Base-by-base conservation (phyloP, 2,797 vertebrate genomes). In the Pseudomugil gertrudae region DNA sequence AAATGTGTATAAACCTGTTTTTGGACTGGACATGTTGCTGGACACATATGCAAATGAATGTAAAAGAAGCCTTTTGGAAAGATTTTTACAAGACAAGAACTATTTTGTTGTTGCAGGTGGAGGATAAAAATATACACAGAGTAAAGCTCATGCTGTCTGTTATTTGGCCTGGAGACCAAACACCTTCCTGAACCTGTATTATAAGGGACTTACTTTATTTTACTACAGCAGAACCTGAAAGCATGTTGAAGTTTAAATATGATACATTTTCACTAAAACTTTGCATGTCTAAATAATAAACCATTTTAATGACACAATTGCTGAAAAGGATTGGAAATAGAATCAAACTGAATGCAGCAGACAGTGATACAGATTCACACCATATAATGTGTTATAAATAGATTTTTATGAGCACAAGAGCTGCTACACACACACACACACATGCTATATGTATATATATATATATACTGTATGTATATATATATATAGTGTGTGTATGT, bases 11-110 rank as follows among this genome's bases (percentile, higher is more conserved):
- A 58, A n/a, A 57, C 13, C 63, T 63, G 69, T 70, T 81, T 82
- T 73, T 59, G 67, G 56, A 15, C 21, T 64, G 38, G 36, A 15
- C 23, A 54, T 23, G 35, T 45, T 63, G 27, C 38, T 53, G 50
- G 59, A 63, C 66, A 57, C 36, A 40, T 61, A 83, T 88, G 76
- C 64, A 79, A 80, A 82, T 83, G 23, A 69, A 74, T 79, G 74
- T 40, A 66, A 80, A 79, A 38, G 5, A 67, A 58, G 43, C 62
- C 56, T 84, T 78, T 72, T 43, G 40, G 47, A 56, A 51, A 33
- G 5, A 59, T 59, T 78, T 63, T 7, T 67, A 9, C 26, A 30
- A 53, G 29, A 68, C 57, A 14, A 15, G 36, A 69, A 33, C 43
- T 1, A 54, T 35, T 63, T 19, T 32, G 40, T 15, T 35, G 47